These are phyloP conservation scores for Crioceris asparagi DNA, from an alignment of 2,888 invertebrate genomes.

Conservation along the genomic window DNA sequence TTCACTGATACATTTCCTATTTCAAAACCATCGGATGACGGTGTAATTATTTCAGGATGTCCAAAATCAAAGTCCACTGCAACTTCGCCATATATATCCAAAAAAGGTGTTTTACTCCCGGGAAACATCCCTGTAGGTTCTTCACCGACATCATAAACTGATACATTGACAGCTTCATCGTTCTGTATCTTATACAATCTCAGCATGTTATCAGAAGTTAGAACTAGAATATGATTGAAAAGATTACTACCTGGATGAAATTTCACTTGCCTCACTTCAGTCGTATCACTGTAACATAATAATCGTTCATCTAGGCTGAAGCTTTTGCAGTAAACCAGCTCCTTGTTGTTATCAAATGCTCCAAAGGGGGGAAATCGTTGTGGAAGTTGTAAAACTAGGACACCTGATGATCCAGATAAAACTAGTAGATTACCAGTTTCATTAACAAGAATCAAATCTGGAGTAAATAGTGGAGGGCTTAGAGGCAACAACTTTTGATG, in stretches of 20 bases:
- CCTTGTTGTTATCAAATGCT: constrained; percentile 56
- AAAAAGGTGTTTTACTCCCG: constrained; percentile 30
- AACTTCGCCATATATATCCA: constrained; percentile 61
- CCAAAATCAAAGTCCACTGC: constrained; percentile 82
- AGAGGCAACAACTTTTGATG: constrained; percentile 61
- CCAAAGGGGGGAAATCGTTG: constrained; percentile 59
- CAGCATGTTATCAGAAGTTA: constrained; percentile 78
- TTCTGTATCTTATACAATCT: constrained; percentile 37
- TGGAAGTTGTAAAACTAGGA: constrained; percentile 61
- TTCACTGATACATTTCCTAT: neutral
- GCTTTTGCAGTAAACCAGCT: constrained; percentile 62
- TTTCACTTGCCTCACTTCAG: constrained; percentile 61
- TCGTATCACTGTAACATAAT: constrained; percentile 54
- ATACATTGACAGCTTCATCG: constrained; percentile 21
- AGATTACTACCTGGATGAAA: constrained; percentile 80
- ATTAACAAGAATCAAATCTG: constrained; percentile 56
- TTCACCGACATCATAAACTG: constrained; percentile 30
- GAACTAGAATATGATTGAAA: constrained; percentile 64
- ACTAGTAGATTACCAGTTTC: constrained; percentile 55
- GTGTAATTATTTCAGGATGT: constrained; percentile 36
- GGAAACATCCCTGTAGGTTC: constrained; percentile 32
- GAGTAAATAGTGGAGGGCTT: constrained; percentile 56
- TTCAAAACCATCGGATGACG: neutral
- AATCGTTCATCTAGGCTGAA: constrained; percentile 62
- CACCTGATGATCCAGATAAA: constrained; percentile 59